These are phyloP conservation scores for Lacanobia oleracea DNA, from an alignment of 2,888 invertebrate genomes.

Conservation along the genomic window DNA sequence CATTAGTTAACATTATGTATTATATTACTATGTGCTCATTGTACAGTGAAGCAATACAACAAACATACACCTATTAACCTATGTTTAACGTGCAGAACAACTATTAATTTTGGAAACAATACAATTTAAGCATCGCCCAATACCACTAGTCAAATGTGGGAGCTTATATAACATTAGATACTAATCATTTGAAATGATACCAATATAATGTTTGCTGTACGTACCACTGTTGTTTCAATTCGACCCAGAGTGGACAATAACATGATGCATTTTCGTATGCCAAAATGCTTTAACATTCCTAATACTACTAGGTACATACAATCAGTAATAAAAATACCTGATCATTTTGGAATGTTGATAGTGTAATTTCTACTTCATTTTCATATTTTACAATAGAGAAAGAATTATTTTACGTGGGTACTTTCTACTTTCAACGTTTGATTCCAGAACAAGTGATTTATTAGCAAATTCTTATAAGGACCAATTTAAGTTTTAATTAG, in stretches of 20 bases:
- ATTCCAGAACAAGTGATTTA: too few species aligned
- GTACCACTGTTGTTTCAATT: conserved; percentile 27
- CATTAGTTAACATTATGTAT: too few species aligned
- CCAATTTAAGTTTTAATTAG: too few species aligned
- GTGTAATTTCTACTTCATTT: not conserved
- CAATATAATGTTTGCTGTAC: conserved; percentile 18
- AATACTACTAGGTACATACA: conserved; percentile 11
- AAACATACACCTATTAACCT: not conserved
- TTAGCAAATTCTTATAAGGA: too few species aligned
- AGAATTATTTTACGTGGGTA: too few species aligned
- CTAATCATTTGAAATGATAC: conserved; percentile 38
- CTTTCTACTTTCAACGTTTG: too few species aligned
- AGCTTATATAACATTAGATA: conserved; percentile 31
- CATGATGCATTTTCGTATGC: conserved; percentile 25
- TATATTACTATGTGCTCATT: not conserved
- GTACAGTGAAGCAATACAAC: not conserved
- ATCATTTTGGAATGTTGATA: not conserved
- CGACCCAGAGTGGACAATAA: conserved; percentile 8
- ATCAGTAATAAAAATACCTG: not conserved
- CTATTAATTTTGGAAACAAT: not conserved
- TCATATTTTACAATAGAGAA: too few species aligned
- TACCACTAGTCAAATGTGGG: conserved; percentile 7
- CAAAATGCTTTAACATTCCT: conserved; percentile 27
- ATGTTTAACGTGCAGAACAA: not conserved
- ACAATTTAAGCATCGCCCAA: conserved; percentile 23